Conservation (phyloP, 2,113 vertebrate genomes). For the Periophthalmodon schlosseri region DNA sequence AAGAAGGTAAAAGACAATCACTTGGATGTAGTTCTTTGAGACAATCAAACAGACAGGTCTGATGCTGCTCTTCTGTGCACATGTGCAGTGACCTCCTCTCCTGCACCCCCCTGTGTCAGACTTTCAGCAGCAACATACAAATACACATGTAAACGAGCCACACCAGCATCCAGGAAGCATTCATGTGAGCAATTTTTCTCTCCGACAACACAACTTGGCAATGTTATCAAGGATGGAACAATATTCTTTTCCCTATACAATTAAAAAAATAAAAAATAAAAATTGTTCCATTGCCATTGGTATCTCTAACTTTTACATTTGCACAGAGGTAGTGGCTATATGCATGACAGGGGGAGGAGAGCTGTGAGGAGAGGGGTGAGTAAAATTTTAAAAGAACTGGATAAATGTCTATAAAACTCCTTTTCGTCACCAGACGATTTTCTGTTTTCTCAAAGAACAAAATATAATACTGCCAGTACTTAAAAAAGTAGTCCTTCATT, state of each 20-base stretch:
- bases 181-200: constrained; percentile 49
- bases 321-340: constrained; percentile 84
- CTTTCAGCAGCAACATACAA: constrained; percentile 55
- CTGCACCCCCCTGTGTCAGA: constrained; percentile 30
- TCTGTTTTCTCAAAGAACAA: constrained; percentile 77
- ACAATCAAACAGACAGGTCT: constrained; percentile 45
- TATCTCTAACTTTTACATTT: constrained; percentile 70
- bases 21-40: constrained; percentile 69
- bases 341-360: constrained; percentile 51
- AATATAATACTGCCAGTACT: constrained; percentile 98
- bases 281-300: constrained; percentile 72
- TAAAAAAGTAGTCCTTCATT: constrained; percentile 99
- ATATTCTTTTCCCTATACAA: constrained; percentile 68
- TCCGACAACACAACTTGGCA: constrained; percentile 58
- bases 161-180: constrained; percentile 68
- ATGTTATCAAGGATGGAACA: constrained; percentile 64
- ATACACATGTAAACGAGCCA: constrained; percentile 42
- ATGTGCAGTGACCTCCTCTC: constrained; percentile 56
- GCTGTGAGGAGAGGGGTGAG: constrained; percentile 56
- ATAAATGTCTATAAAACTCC: constrained; percentile 80
- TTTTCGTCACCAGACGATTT: constrained; percentile 68
- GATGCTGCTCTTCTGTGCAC: constrained; percentile 54
- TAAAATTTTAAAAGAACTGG: constrained; percentile 73
- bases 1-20: constrained; percentile 80
- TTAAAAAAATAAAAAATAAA: constrained; percentile 78